phyloP scores from a whole-genome alignment of 2,888 invertebrate species.

The Archips crataeganus region DNA sequence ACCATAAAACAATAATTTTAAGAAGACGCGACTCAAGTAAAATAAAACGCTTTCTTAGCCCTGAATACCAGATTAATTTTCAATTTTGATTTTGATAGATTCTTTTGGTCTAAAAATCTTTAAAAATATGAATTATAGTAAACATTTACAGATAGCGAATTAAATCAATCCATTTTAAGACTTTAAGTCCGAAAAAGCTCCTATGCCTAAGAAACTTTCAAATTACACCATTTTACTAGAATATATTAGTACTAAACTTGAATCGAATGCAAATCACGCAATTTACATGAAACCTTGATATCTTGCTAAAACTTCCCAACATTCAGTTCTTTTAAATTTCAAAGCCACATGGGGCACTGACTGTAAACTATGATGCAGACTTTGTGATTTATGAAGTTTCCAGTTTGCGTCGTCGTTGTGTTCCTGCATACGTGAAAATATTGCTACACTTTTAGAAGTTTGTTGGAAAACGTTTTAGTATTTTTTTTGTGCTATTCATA shows the following conservation, averaged over 20 bases:
- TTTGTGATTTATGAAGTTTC: conserved; percentile 72
- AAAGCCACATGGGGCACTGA: conserved; percentile 61
- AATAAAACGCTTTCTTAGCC: no score
- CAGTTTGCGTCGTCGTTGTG: conserved; percentile 47
- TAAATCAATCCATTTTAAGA: not conserved
- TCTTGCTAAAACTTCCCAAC: conserved; percentile 22
- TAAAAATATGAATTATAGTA: no score
- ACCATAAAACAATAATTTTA: no score
- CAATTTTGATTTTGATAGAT: no score
- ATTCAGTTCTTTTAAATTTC: conserved; percentile 56
- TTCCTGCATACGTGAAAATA: conserved; percentile 33
- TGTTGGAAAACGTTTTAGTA: not conserved
- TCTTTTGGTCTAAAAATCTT: no score
- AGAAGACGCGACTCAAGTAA: no score
- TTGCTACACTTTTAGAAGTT: conserved; percentile 22
- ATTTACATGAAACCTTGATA: conserved; percentile 18
- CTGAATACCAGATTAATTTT: no score
- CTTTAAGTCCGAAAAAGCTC: not conserved
- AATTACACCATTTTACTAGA: not conserved
- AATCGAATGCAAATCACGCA: conserved; percentile 1
- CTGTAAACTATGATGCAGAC: conserved; percentile 67
- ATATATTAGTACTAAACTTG: not conserved
- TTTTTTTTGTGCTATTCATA: not conserved
- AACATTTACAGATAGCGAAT: no score
- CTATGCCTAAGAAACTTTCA: not conserved